phyloP scores from a whole-genome alignment of 2,797 vertebrate genomes.

The Protosalanx chinensis region DNA sequence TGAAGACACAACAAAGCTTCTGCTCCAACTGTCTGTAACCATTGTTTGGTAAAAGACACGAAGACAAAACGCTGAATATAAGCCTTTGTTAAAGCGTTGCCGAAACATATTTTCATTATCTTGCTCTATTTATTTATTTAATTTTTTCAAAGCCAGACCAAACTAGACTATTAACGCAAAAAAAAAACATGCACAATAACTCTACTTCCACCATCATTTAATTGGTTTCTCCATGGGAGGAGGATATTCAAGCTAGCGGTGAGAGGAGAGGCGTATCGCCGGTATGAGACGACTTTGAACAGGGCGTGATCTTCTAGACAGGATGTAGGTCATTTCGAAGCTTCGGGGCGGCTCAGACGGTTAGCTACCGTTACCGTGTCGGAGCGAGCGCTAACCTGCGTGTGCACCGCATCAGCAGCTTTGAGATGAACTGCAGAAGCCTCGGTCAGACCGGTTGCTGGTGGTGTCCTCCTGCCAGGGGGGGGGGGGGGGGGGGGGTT shows the following conservation, averaged over 20 bases:
- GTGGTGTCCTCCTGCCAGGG: neutral
- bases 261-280: neutral
- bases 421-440: neutral
- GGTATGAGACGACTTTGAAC: neutral
- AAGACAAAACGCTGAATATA: neutral
- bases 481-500: no score
- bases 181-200: neutral
- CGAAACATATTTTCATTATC: slow-evolving; percentile 12
- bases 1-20: neutral
- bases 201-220: neutral
- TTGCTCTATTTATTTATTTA: neutral
- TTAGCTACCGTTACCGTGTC: neutral
- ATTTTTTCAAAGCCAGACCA: neutral
- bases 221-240: neutral
- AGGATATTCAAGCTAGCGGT: neutral
- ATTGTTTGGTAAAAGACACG: neutral
- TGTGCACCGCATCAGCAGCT: neutral
- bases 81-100: neutral
- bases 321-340: neutral
- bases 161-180: no score
- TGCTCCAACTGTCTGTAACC: neutral
- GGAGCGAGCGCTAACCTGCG: neutral
- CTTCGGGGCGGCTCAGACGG: neutral
- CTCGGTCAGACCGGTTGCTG: no score
- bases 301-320: neutral